These are phyloP conservation scores for Microctonus aethiopoides DNA, from an alignment of 2,888 invertebrate species.

Conservation along the genomic window DNA sequence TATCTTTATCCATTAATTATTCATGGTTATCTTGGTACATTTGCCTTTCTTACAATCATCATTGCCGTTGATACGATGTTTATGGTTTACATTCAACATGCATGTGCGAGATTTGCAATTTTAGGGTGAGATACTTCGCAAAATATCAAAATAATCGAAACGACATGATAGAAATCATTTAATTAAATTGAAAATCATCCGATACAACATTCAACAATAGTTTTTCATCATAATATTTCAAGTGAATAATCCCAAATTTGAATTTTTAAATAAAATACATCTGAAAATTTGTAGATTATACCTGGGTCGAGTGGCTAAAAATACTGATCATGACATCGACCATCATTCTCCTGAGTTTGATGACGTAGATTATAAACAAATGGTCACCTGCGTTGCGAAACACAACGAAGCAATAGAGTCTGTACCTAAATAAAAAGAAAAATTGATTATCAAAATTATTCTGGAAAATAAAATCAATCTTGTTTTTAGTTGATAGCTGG, in stretches of 20 bases:
- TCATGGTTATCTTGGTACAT: conserved; percentile 44
- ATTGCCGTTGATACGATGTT: conserved; percentile 44
- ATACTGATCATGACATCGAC: neutral
- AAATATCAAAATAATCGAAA: neutral
- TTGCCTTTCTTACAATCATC: conserved; percentile 39
- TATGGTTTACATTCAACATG: conserved; percentile 45
- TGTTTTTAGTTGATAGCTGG: neutral
- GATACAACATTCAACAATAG: neutral
- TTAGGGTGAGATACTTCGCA: conserved; percentile 38
- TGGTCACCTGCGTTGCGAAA: conserved; percentile 37
- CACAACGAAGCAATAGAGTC: conserved; percentile 40
- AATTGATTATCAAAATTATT: neutral
- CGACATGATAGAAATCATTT: neutral
- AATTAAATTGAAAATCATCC: neutral
- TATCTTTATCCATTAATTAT: conserved; percentile 44
- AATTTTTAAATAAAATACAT: neutral
- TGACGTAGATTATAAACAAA: conserved; percentile 28
- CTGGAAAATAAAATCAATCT: neutral
- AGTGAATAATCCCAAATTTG: neutral
- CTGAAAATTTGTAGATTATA: conserved; percentile 27
- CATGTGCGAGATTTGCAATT: conserved; percentile 43
- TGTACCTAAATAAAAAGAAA: conserved; percentile 18
- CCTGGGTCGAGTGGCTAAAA: conserved; percentile 25
- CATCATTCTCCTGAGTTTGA: conserved; percentile 1
- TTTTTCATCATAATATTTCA: neutral